These are phyloP conservation scores for Equus przewalskii DNA, from an alignment of 2,113 vertebrate species.

Conservation along the genomic window DNA sequence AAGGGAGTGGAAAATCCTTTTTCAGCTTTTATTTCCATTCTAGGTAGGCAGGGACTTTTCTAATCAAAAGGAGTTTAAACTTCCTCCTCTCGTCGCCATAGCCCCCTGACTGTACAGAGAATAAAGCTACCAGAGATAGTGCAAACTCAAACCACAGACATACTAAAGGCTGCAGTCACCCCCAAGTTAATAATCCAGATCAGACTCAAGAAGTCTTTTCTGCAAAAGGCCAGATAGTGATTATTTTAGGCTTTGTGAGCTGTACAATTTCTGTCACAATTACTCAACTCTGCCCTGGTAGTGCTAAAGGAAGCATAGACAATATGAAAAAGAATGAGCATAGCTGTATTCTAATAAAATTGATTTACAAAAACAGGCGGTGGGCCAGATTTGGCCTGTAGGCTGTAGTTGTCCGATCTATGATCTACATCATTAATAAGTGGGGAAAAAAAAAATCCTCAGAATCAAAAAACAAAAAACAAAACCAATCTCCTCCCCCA, in stretches of 20 bases:
- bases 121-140: background rate
- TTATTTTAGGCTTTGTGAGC: background rate
- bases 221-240: background rate
- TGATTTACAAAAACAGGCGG: background rate
- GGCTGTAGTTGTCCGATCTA: background rate
- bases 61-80: conserved; percentile 20
- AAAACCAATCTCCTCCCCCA: background rate
- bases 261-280: background rate
- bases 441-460: background rate
- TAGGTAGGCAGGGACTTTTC: background rate
- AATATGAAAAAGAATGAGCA: background rate
- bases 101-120: background rate
- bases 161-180: background rate
- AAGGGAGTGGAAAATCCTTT: background rate
- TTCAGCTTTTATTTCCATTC: background rate
- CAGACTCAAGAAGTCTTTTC: background rate
- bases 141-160: background rate
- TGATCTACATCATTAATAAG: background rate
- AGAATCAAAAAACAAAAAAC: no score
- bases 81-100: background rate
- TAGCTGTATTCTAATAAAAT: background rate
- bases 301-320: background rate
- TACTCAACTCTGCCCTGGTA: background rate
- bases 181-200: background rate
- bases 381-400: background rate